Evolutionary conservation across 2,797 vertebrate genomes (phyloP).

Genomic region (Neosalanx taihuensis): DNA sequence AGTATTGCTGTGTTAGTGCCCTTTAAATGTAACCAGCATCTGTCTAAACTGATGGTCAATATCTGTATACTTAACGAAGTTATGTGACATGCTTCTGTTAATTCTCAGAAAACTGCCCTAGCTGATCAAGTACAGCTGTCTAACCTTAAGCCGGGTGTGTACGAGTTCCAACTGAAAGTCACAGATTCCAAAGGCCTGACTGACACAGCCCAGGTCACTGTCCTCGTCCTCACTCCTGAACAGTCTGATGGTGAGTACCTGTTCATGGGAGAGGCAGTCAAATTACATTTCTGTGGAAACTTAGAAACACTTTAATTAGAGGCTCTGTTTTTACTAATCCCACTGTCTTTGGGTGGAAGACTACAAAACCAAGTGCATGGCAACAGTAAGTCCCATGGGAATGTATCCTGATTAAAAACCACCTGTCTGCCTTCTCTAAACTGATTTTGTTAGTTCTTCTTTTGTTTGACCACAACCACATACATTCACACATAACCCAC

Average conservation of each 20-base stretch:
- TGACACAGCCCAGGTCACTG: slow-evolving; percentile 60
- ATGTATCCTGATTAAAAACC: no score
- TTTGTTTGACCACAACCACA: neutral
- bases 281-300: no score
- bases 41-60: neutral
- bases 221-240: slow-evolving; percentile 77
- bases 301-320: no score
- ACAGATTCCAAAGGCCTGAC: slow-evolving; percentile 68
- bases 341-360: no score
- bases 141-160: slow-evolving; percentile 74
- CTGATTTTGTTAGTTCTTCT: no score
- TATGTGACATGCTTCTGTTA: slow-evolving; percentile 31
- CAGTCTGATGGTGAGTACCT: slow-evolving; percentile 76
- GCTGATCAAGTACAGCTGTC: slow-evolving; percentile 74
- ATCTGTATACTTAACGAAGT: neutral
- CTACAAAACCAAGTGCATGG: no score
- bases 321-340: no score
- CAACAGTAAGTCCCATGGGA: no score
- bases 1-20: neutral
- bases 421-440: no score
- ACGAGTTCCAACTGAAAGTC: slow-evolving; percentile 78
- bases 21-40: slow-evolving; percentile 58
- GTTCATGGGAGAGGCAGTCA: no score
- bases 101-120: slow-evolving; percentile 62
- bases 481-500: neutral